phyloP scores from a whole-genome alignment of 2,113 vertebrate species.

The Pedetes capensis region DNA sequence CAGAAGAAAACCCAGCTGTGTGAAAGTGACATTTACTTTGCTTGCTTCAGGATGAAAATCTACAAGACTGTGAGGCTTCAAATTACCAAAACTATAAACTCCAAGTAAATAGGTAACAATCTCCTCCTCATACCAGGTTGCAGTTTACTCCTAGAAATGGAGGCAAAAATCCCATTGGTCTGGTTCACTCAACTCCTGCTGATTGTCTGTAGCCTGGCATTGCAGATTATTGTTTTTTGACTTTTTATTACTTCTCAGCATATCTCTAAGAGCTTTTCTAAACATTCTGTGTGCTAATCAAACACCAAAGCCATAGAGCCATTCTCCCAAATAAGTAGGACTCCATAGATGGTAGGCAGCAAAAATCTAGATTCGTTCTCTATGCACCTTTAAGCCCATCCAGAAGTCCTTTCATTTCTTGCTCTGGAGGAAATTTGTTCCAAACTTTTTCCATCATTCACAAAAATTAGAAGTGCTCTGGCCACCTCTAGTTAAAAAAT shows the following conservation, averaged over 20 bases:
- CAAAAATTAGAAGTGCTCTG: neutral
- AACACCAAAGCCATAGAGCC: neutral
- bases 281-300: neutral
- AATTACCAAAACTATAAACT: neutral
- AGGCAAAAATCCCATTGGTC: neutral
- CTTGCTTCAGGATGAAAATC: conserved; percentile 1
- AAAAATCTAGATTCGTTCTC: neutral
- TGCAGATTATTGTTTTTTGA: neutral
- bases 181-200: neutral
- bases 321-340: neutral
- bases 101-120: neutral
- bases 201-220: neutral
- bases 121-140: neutral
- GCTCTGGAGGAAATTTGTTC: neutral
- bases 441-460: neutral
- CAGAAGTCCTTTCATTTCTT: neutral
- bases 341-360: neutral
- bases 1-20: neutral
- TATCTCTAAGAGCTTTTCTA: conserved; percentile 2
- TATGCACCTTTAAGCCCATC: neutral
- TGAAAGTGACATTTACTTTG: neutral
- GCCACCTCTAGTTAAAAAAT: neutral
- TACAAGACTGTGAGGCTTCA: neutral
- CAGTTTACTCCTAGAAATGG: neutral
- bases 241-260: conserved; percentile 9